Conservation (phyloP, 2,888 invertebrate genomes). For the Drosophila vallismaia region DNA sequence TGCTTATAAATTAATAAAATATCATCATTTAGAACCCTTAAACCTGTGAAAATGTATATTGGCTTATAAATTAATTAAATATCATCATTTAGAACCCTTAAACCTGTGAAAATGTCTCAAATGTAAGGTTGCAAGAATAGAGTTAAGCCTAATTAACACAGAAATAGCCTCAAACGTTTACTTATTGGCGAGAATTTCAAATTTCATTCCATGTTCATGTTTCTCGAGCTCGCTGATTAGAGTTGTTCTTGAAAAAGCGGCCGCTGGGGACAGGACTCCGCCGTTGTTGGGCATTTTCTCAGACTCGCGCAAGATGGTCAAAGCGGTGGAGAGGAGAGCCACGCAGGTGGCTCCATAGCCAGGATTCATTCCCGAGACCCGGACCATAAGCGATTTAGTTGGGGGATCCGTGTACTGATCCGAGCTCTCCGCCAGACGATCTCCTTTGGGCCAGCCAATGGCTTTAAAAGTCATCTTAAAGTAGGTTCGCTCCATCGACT, state of each 20-base stretch:
- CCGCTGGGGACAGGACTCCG: constrained; percentile 94
- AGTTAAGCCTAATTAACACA: too few relatives aligned
- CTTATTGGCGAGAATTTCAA: constrained; percentile 86
- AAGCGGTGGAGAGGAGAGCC: constrained; percentile 89
- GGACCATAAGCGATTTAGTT: constrained; percentile 87
- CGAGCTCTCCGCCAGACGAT: constrained; percentile 85
- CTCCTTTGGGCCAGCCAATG: constrained; percentile 89
- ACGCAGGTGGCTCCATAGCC: constrained; percentile 94
- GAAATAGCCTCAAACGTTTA: constrained; percentile 23
- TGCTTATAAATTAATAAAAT: too few relatives aligned
- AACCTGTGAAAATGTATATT: too few relatives aligned
- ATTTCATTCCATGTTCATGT: constrained; percentile 87
- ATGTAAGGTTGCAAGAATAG: too few relatives aligned
- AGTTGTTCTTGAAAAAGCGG: constrained; percentile 92
- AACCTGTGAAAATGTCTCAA: too few relatives aligned
- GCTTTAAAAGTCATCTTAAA: constrained; percentile 90
- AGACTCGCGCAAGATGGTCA: constrained; percentile 90
- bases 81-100: too few relatives aligned
- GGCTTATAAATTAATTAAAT: too few relatives aligned
- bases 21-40: too few relatives aligned
- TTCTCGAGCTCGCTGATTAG: constrained; percentile 90
- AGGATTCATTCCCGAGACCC: constrained; percentile 85
- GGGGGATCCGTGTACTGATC: constrained; percentile 85
- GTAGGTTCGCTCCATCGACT: constrained; percentile 86
- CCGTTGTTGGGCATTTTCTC: constrained; percentile 92